Evolutionary conservation across 2,113 vertebrate genomes (phyloP).

Genomic region (Cheilinus undulatus): DNA sequence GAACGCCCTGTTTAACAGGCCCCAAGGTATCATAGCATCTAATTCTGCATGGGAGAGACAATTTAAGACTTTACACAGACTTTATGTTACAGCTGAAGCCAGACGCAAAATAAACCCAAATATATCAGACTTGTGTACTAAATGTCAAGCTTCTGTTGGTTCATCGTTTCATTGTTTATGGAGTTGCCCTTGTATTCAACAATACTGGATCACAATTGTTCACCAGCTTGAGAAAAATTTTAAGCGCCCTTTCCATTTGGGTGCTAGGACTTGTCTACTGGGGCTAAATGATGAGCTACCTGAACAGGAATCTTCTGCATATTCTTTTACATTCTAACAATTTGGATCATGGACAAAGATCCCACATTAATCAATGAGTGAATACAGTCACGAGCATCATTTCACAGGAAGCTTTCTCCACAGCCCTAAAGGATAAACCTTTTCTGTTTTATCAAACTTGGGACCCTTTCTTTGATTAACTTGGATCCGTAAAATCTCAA

Average conservation of each 20-base stretch:
- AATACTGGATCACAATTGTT: background rate
- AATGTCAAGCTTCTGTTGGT: background rate
- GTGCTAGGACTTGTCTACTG: background rate
- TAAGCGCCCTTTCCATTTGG: background rate
- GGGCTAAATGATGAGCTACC: background rate
- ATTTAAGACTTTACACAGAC: background rate
- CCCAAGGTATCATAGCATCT: background rate
- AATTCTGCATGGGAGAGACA: background rate
- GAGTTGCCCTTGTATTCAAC: background rate
- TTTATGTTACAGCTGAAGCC: background rate
- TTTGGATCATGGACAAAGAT: too few species aligned
- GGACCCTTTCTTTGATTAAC: too few species aligned
- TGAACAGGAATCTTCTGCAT: background rate
- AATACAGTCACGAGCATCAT: too few species aligned
- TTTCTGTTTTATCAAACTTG: too few species aligned
- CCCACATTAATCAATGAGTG: too few species aligned
- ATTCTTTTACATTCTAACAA: background rate
- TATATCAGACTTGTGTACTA: background rate
- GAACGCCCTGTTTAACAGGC: too few species aligned
- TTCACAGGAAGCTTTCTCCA: too few species aligned
- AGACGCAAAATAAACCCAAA: conserved; percentile 1
- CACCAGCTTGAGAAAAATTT: background rate
- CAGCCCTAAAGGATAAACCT: too few species aligned
- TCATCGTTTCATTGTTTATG: background rate
- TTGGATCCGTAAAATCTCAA: too few species aligned